Evolutionary conservation across 2,113 vertebrate species (phyloP), one percentile per base, ranked within the genome.

Genomic region (Pluvialis apricaria): DNA sequence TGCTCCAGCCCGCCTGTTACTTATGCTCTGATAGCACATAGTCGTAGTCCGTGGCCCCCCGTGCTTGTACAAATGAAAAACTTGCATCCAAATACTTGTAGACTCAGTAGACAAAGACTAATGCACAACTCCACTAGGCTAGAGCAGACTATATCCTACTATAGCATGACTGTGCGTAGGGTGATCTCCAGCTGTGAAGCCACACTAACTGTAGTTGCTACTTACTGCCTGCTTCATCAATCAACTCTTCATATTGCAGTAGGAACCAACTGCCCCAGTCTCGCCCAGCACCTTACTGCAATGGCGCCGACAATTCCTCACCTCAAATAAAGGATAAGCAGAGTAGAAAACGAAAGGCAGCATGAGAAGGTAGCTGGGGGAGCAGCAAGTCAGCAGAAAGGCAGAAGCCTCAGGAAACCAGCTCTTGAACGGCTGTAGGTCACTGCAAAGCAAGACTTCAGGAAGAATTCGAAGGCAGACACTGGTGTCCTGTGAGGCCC

Each of bases 181-280:
- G 17, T 49, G 54, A 49, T 45, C 26, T 57, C 51, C 25, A 71
- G 26, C 68, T 76, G 32, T 51, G 57, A 80, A 61, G n/a, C 44
- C 40, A 55, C 73, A 14, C 60, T 54, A 70, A 58, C 20, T 18
- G 4, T 18, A 81, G 55, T 20, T 83, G 64, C 64, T 73, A 13
- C 61, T 87, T 65, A 13, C 31, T 76, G n/a, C 60, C 24, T 18
- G 34, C 64, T 52, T 77, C 36, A 34, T 86, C 38, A 49, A 73
- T 22, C 0, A 0, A 3, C 36, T 88, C 38, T 62, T 71, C 55
- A 18, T 0, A 0, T 11, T 68, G 34, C 68, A 75, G 83, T 17
- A 71, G 73, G 82, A 91, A 49, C 24, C 65, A 80, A 61, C 69
- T 76, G 57, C 29, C 73, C 52, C 22, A 68, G 65, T 45, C 57